These are phyloP conservation scores for Pemphredon lugubris DNA, from an alignment of 2,888 invertebrate genomes.

Conservation along the genomic window DNA sequence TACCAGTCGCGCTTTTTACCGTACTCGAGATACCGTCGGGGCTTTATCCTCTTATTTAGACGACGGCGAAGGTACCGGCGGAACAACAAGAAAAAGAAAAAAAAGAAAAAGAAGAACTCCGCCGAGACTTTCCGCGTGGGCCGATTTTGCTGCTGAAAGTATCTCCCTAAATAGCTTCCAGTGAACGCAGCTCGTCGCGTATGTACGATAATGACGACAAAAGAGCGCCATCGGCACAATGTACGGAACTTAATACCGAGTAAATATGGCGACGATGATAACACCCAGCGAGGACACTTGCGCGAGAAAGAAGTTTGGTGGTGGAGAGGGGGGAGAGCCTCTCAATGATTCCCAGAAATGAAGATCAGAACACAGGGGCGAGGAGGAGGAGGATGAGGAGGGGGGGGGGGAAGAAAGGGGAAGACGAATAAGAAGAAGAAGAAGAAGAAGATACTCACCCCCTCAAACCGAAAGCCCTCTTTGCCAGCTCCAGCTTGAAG, in stretches of 20 bases:
- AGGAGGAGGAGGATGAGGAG: background rate
- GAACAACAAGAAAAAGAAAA: too few species aligned
- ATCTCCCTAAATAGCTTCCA: too few species aligned
- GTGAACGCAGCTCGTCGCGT: too few species aligned
- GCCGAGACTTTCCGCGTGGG: background rate
- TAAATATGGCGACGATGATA: too few species aligned
- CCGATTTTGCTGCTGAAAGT: background rate
- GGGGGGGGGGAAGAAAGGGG: background rate
- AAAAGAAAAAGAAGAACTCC: background rate
- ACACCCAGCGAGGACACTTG: background rate
- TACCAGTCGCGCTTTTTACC: constrained; percentile 40
- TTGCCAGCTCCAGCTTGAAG: constrained; percentile 77
- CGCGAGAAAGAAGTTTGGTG: background rate
- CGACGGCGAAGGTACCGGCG: constrained; percentile 3
- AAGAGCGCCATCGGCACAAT: too few species aligned
- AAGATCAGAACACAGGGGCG: constrained; percentile 7
- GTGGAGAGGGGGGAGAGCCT: too few species aligned
- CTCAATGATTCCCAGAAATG: constrained; percentile 20
- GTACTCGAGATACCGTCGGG: constrained; percentile 38
- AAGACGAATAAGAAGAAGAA: constrained; percentile 1
- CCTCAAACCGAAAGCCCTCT: constrained; percentile 74
- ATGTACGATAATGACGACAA: too few species aligned
- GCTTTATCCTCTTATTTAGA: constrained; percentile 48
- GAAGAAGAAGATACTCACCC: constrained; percentile 67
- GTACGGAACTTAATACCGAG: too few species aligned